These are phyloP conservation scores for Peromyscus leucopus DNA, from an alignment of 2,113 vertebrate species.

Conservation along the genomic window DNA sequence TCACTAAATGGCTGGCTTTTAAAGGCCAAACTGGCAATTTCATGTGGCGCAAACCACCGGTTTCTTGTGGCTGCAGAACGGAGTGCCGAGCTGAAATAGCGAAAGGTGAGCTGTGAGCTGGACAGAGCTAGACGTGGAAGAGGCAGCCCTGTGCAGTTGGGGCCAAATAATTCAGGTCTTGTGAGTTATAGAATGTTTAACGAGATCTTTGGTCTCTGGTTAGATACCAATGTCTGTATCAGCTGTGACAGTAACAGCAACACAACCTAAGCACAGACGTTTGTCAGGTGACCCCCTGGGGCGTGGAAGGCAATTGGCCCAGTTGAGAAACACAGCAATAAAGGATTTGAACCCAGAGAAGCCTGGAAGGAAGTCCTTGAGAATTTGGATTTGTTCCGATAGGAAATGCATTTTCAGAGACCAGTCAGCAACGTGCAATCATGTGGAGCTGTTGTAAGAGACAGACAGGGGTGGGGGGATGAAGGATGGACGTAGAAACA, in stretches of 20 bases:
- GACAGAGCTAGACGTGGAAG: not conserved
- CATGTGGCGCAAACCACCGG: accelerated
- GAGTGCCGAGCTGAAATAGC: not conserved
- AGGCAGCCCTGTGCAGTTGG: not conserved
- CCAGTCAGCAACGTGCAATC: no score
- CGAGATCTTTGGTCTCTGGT: not conserved
- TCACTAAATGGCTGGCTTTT: not conserved
- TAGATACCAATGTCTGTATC: no score
- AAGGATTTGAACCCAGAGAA: not conserved
- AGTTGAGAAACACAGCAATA: not conserved
- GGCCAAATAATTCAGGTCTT: not conserved
- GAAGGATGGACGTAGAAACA: not conserved
- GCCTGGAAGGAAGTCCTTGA: not conserved
- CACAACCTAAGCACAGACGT: no score
- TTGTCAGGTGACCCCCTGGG: not conserved
- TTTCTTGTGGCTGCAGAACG: not conserved
- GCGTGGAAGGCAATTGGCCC: not conserved
- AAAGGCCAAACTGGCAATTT: not conserved
- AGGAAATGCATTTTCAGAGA: not conserved
- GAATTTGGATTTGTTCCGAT: not conserved
- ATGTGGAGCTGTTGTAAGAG: not conserved
- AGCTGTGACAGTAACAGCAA: not conserved
- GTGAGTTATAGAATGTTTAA: not conserved
- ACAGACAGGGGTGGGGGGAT: not conserved
- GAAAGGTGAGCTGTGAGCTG: not conserved